Base-by-base conservation (phyloP, 2,113 vertebrate species). In the Oxyura jamaicensis region DNA sequence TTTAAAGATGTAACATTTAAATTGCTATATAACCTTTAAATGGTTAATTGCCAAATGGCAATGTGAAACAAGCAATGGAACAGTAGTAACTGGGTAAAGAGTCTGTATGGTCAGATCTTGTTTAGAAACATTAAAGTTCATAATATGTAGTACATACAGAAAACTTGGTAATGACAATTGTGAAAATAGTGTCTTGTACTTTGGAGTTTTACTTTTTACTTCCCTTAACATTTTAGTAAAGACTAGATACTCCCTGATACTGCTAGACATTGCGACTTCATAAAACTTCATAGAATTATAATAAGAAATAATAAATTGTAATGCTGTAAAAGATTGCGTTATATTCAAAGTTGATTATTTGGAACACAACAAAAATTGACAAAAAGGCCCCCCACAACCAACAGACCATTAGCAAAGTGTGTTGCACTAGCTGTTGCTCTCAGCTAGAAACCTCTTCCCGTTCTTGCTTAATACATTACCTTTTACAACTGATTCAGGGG, bases 401-500 rank as follows among this genome's bases (percentile, higher is more conserved):
- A 3, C n/a, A 10, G 18, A 18, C 39, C 11, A 8, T 19, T 33
- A 19, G 59, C 76, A 26, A 62, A 48, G 33, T 4, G 18, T 2
- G 4, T 7, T 66, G 42, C 35, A 8, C 8, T 19, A 11, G 35
- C 44, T 78, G 72, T 72, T 72, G 62, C 58, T 50, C 46, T 65
- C 33, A 25, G 48, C 35, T 26, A 25, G 41, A 44, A 46, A 42
- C 26, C 7, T 3, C 72, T 62, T 44, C 36, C 39, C 17, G 13
- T 3, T 35, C 29, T 36, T 72, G n/a, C 1, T 0, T 82, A 67
- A 67, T 11, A 4, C 1, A 23, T 19, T 81, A 22, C 88, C 69
- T 93, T 90, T 94, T 78, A 55, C 44, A 44, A 81, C 66, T 22
- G 21, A 83, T 90, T 66, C 66, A 99, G 99, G 99, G 86, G 98